A percentile compares a stretch with the other conserved stretches of the same genome.
phyloP scores from a whole-genome alignment of 53 echinoderm and acorn worm species.

The Echinarachnius parma region DNA sequence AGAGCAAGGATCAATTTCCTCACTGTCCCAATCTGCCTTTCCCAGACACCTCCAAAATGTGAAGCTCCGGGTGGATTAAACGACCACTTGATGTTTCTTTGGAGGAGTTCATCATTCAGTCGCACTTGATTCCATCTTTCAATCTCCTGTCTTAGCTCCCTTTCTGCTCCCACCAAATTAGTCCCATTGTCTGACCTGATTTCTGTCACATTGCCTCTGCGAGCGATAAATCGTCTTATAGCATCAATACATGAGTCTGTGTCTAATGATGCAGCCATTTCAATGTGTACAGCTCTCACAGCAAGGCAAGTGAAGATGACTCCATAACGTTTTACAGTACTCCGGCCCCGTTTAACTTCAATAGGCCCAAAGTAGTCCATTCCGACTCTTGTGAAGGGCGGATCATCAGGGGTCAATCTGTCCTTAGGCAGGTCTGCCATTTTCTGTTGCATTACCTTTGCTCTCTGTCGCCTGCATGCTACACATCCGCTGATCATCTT shows the following conservation, averaged over 20 bases:
- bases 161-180: conserved; percentile 52
- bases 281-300: conserved; percentile 26
- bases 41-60: conserved; percentile 64
- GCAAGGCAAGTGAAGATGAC: conserved; percentile 32
- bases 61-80: conserved; percentile 63
- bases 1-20: conserved; percentile 30
- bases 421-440: conserved; percentile 29
- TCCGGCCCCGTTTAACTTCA: conserved; percentile 32
- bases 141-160: conserved; percentile 46
- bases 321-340: conserved; percentile 30
- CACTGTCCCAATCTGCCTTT: conserved; percentile 59
- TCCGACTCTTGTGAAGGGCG: conserved; percentile 31
- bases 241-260: conserved; percentile 54
- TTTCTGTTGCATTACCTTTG: conserved; percentile 24
- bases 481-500: conserved; percentile 4
- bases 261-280: conserved; percentile 24
- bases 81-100: conserved; percentile 46
- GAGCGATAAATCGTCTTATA: conserved; percentile 43
- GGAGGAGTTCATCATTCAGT: conserved; percentile 39
- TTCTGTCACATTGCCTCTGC: conserved; percentile 48
- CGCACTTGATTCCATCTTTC: conserved; percentile 50
- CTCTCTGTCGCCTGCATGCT: conserved; percentile 20
- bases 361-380: conserved; percentile 43
- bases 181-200: conserved; percentile 62
- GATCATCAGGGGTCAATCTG: conserved; percentile 31